Conservation (phyloP, 2,797 vertebrate genomes). For the Falco concolor region DNA sequence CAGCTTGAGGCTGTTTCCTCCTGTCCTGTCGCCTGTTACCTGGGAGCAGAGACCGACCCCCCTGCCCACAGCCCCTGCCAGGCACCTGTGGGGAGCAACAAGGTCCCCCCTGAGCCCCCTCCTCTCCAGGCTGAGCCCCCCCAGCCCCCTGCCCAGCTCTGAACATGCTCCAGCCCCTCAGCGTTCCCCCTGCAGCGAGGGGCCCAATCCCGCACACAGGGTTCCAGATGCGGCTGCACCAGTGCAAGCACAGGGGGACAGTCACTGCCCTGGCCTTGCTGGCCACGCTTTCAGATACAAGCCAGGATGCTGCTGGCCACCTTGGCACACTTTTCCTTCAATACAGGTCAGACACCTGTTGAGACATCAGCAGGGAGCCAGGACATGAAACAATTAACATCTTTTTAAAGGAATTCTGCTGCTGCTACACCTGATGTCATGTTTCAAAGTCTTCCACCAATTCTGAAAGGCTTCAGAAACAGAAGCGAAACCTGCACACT, state of each 20-base stretch:
- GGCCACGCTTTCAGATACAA: background rate
- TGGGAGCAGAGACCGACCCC: no score
- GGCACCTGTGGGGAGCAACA: no score
- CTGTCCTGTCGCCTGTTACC: no score
- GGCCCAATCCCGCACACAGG: background rate
- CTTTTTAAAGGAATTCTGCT: background rate
- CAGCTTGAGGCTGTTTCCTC: no score
- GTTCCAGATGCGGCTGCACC: accelerated
- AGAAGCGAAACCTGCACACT: background rate
- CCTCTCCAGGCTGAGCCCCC: accelerated
- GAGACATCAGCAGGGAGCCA: background rate
- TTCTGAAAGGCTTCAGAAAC: background rate
- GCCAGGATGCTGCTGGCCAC: background rate
- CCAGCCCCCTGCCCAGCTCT: background rate
- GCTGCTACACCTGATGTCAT: background rate
- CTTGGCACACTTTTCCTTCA: background rate
- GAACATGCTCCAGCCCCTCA: accelerated
- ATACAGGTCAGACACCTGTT: accelerated
- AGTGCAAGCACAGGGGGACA: background rate
- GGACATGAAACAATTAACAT: accelerated
- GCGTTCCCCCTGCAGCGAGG: accelerated
- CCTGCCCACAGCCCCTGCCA: no score
- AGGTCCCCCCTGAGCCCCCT: no score
- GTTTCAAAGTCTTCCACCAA: background rate
- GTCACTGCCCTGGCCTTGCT: background rate